These are phyloP conservation scores for Mesaphorura yosii DNA, from an alignment of 1,140 invertebrate genomes.

Conservation along the genomic window DNA sequence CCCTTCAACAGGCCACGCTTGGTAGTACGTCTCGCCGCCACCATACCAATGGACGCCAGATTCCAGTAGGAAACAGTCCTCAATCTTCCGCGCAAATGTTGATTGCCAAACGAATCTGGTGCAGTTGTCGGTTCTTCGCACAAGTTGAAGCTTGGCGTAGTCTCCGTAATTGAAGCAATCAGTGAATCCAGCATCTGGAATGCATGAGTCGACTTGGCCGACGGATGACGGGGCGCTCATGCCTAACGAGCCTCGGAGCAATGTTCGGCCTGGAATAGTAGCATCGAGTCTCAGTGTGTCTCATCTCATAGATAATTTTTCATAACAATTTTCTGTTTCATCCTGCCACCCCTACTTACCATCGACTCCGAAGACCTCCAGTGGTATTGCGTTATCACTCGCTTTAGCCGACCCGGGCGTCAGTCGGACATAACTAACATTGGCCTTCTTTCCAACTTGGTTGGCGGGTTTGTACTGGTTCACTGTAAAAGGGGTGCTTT, in stretches of 20 bases:
- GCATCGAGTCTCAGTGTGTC: no score
- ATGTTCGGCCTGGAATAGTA: not conserved
- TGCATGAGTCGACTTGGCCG: not conserved
- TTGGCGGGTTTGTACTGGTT: no score
- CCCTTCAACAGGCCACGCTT: constrained; percentile 39
- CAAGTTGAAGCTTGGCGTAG: not conserved
- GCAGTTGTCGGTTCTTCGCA: not conserved
- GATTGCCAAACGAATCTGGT: not conserved
- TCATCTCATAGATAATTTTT: no score
- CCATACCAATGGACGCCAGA: constrained; percentile 26
- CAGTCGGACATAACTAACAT: no score
- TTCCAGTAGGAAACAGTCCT: not conserved
- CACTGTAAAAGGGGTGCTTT: no score
- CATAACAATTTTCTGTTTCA: no score
- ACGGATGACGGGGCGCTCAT: not conserved
- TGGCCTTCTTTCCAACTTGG: no score
- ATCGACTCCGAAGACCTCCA: no score
- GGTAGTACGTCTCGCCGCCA: constrained; percentile 36
- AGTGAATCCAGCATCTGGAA: not conserved
- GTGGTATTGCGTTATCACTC: no score
- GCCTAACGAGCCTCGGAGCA: not conserved
- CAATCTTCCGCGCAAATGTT: not conserved
- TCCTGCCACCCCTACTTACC: no score
- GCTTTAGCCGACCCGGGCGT: no score
- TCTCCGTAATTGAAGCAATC: not conserved